phyloP scores from a whole-genome alignment of 2,113 vertebrate species.

The Clarias gariepinus region DNA sequence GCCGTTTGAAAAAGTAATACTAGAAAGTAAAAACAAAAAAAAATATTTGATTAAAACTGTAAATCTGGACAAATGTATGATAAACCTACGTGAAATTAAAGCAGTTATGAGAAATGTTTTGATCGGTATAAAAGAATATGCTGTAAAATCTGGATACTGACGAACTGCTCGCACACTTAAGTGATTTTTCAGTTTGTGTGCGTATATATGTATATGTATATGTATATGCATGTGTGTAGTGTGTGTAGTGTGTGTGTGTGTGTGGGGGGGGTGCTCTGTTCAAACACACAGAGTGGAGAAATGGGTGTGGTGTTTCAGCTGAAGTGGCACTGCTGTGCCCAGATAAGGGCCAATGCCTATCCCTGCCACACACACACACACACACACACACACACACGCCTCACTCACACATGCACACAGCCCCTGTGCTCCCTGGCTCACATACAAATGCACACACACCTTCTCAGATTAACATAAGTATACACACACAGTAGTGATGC shows the following conservation, averaged over 20 bases:
- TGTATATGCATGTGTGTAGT: slow-evolving; percentile 35
- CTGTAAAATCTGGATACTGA: slow-evolving; percentile 6
- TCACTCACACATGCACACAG: slow-evolving; percentile 31
- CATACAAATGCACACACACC: slow-evolving; percentile 1
- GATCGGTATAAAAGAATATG: neutral
- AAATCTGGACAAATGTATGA: neutral
- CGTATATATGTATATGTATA: slow-evolving; percentile 33
- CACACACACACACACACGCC: slow-evolving; percentile 57
- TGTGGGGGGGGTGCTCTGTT: slow-evolving; percentile 60
- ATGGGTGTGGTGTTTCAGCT: slow-evolving; percentile 80
- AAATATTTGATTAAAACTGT: neutral
- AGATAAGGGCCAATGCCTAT: slow-evolving; percentile 78
- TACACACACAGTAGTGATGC: neutral
- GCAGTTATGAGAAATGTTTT: slow-evolving; percentile 1
- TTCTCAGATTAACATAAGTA: slow-evolving; percentile 2
- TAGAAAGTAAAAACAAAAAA: neutral
- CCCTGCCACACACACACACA: slow-evolving; percentile 66
- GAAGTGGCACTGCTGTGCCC: slow-evolving; percentile 77
- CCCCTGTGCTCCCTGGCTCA: neutral
- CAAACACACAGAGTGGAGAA: slow-evolving; percentile 74
- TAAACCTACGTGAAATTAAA: neutral
- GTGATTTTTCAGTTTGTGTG: slow-evolving; percentile 52
- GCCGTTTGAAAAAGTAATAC: neutral
- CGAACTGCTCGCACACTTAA: slow-evolving; percentile 33
- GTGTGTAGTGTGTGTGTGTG: slow-evolving; percentile 29